Base-by-base conservation (phyloP, 2,797 vertebrate genomes). In the Schizothorax lantsangensis region DNA sequence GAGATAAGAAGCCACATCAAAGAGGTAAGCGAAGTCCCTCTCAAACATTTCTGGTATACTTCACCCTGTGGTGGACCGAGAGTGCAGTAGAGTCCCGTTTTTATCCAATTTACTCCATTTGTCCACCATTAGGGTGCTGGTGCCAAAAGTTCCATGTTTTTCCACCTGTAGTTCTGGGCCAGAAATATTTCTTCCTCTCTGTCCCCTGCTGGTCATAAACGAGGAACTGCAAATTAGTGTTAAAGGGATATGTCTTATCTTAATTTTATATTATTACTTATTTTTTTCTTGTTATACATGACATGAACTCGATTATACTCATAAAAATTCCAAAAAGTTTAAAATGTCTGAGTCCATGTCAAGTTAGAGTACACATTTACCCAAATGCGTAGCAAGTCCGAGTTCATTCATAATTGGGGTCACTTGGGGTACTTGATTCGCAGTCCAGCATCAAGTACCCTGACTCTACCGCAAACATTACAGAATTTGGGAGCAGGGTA, bases 31-130 rank as follows among this genome's bases (percentile, higher is more conserved):
- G 71, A 85, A 91, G 78, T 43, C 79, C 71, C 59, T 87, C 90
- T 91, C 88, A 91, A 91, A 91, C 79, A 89, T 92, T 89, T 89
- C 79, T 77, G 38, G 23, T 64, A 62, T 5, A 64, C 30, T 62
- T 43, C 43, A 47, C 14, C 21, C 33, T 62, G 38, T 45, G 23
- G 33, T 30, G 23, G 14, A 30, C 23, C 0, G n/a, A 73, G 36
- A 83, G 49, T 7, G 7, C 49, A 10, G n/a, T 40, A 6, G 14
- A 72, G 33, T 19, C 17, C 14, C 8, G 4, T 49, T 64, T 84
- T 73, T 17, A 40, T 14, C 12, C 43, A 66, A 66, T 36, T 79
- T 79, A 9, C 17, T 43, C 54, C 7, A 2, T 26, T 79, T 79
- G 15, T 79, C 14, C 23, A 26, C 23, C n/a, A 7, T 40, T 23